Evolutionary conservation across 2,113 vertebrate species (phyloP).

Genomic region (Turnix velox): DNA sequence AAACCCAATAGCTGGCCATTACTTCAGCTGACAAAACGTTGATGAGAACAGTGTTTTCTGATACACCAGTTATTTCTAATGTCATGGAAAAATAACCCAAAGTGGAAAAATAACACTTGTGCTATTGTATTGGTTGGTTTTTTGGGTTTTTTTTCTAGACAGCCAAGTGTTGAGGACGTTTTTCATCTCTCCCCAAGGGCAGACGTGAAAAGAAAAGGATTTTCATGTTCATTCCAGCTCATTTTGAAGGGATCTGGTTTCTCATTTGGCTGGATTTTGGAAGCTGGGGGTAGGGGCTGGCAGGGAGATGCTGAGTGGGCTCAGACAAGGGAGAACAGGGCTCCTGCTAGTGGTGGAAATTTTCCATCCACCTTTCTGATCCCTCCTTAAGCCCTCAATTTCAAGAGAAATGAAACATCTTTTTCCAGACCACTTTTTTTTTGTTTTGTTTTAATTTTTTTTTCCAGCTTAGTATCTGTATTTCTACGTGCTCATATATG

Average conservation of each 20-base stretch:
- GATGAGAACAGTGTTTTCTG: neutral
- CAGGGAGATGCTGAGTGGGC: neutral
- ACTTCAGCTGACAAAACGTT: neutral
- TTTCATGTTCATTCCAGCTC: conserved; percentile 50
- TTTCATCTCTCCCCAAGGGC: conserved; percentile 40
- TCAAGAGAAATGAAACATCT: conserved; percentile 11
- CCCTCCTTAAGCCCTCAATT: conserved; percentile 54
- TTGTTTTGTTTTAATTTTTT: too few species aligned
- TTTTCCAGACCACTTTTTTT: neutral
- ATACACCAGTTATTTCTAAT: neutral
- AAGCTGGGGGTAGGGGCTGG: neutral
- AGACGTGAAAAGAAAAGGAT: conserved; percentile 43
- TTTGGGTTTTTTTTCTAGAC: neutral
- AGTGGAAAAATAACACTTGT: neutral
- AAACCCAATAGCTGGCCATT: neutral
- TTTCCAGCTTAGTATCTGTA: neutral
- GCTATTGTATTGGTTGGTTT: neutral
- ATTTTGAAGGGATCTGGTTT: conserved; percentile 60
- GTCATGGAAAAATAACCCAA: neutral
- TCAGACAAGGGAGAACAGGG: neutral
- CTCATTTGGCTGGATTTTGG: conserved; percentile 43
- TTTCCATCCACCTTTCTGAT: neutral
- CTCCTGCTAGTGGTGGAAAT: conserved; percentile 43
- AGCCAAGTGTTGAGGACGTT: neutral
- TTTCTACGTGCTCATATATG: neutral